A percentile compares a stretch with the other conserved stretches of the same genome.
Evolutionary conservation across 2,888 invertebrate genomes (phyloP).

Genomic region (Geotrupes spiniger): DNA sequence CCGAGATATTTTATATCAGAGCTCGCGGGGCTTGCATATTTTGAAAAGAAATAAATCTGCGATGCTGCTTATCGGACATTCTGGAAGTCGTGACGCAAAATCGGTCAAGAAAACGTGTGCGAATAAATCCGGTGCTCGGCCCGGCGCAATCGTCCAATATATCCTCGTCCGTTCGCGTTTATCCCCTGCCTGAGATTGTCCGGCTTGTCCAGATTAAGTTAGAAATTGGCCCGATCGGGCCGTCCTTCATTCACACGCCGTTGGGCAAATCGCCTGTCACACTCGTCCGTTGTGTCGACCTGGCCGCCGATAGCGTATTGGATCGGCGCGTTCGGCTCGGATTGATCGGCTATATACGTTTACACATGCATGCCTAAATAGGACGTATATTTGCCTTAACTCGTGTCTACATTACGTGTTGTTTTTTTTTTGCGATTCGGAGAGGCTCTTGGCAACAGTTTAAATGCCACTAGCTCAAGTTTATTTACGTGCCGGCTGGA

Average conservation of each 20-base stretch:
- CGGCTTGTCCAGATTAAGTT: slow-evolving; percentile 46
- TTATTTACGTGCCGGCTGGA: too few species aligned
- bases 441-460: too few species aligned
- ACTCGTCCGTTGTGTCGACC: slow-evolving; percentile 34
- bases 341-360: slow-evolving; percentile 31
- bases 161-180: slow-evolving; percentile 39
- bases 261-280: slow-evolving; percentile 48
- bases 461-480: too few species aligned
- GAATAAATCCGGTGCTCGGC: slow-evolving; percentile 29
- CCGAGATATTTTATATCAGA: too few species aligned
- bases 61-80: too few species aligned
- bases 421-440: not conserved
- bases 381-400: slow-evolving; percentile 18
- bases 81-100: slow-evolving; percentile 18
- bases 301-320: slow-evolving; percentile 33
- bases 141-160: slow-evolving; percentile 48
- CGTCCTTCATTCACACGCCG: slow-evolving; percentile 51
- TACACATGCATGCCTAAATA: slow-evolving; percentile 25
- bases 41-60: too few species aligned
- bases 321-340: slow-evolving; percentile 33
- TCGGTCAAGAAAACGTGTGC: slow-evolving; percentile 20
- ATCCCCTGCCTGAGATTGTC: slow-evolving; percentile 45
- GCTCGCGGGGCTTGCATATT: too few species aligned
- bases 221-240: slow-evolving; percentile 50
- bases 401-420: slow-evolving; percentile 14